Percentiles rank a stretch among this genome's conserved stretches.
Evolutionary conservation across 2,797 vertebrate genomes (phyloP).

Genomic region (Hyperoplus lanceolatus): DNA sequence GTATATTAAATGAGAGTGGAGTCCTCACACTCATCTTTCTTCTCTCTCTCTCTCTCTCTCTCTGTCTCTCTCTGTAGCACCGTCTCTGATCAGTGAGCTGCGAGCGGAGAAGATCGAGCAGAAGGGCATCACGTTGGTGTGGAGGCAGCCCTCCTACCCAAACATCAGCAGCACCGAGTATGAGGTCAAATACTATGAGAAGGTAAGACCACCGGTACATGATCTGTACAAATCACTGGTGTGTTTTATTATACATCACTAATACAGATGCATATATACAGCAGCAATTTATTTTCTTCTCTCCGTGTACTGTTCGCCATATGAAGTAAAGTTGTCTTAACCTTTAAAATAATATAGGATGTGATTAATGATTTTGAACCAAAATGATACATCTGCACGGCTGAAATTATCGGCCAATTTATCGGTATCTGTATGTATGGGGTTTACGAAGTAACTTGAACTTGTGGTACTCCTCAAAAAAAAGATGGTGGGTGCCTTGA

Average conservation of each 20-base stretch:
- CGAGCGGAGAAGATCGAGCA: slow-evolving; percentile 91
- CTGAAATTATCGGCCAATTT: neutral
- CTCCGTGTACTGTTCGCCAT: neutral
- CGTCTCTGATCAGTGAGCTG: slow-evolving; percentile 88
- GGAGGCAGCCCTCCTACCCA: slow-evolving; percentile 86
- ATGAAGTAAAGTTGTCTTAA: neutral
- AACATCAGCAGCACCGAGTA: slow-evolving; percentile 91
- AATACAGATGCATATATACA: neutral
- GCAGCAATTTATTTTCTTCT: neutral
- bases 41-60: slow-evolving; percentile 1
- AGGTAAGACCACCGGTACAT: slow-evolving; percentile 82
- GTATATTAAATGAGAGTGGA: slow-evolving; percentile 24
- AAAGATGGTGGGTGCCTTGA: too few relatives aligned
- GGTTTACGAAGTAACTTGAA: neutral
- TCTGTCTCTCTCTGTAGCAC: slow-evolving; percentile 72
- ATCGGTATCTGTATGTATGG: neutral
- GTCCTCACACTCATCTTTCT: slow-evolving; percentile 23
- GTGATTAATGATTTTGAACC: neutral
- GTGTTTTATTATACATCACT: neutral
- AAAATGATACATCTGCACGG: neutral
- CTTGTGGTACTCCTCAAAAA: neutral
- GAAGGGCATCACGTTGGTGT: slow-evolving; percentile 91
- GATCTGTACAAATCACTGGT: neutral
- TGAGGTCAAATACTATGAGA: slow-evolving; percentile 95
- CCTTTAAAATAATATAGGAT: neutral